These are phyloP conservation scores for Anarsia innoxiella DNA, from an alignment of 2,888 invertebrate genomes.

Conservation along the genomic window DNA sequence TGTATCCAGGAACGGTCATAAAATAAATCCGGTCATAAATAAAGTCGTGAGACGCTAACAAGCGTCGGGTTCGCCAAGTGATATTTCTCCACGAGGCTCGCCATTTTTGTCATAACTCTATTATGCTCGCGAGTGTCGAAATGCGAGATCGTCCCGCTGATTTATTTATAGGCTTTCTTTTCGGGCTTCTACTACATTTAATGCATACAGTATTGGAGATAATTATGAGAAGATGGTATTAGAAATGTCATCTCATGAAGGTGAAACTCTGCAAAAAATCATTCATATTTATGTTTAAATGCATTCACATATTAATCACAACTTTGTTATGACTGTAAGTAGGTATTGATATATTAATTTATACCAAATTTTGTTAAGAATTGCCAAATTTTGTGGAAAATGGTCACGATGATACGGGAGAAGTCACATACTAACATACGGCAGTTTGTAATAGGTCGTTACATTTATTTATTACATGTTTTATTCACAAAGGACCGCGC, in stretches of 20 bases:
- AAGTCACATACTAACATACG: not conserved
- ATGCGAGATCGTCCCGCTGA: slow-evolving; percentile 57
- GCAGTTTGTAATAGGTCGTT: slow-evolving; percentile 37
- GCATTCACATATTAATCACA: too few species aligned
- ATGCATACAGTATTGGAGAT: slow-evolving; percentile 6
- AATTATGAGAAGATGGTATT: not conserved
- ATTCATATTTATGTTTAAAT: too few species aligned
- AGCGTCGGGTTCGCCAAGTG: slow-evolving; percentile 69
- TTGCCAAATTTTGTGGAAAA: not conserved
- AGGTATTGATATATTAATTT: too few species aligned
- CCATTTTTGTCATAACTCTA: slow-evolving; percentile 73
- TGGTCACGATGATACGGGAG: slow-evolving; percentile 1
- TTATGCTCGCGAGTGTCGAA: slow-evolving; percentile 65
- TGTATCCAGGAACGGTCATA: slow-evolving; percentile 58
- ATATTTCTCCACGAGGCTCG: slow-evolving; percentile 69
- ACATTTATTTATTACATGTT: slow-evolving; percentile 67
- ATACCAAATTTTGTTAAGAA: too few species aligned
- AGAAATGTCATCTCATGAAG: not conserved
- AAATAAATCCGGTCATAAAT: slow-evolving; percentile 76
- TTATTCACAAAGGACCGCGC: slow-evolving; percentile 43
- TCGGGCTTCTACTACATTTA: slow-evolving; percentile 4
- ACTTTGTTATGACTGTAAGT: too few species aligned
- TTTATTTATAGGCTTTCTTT: slow-evolving; percentile 38
- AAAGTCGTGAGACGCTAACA: slow-evolving; percentile 71
- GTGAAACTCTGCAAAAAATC: not conserved